phyloP scores from a whole-genome alignment of 1,140 invertebrate genomes.

The Hermetia illucens region DNA sequence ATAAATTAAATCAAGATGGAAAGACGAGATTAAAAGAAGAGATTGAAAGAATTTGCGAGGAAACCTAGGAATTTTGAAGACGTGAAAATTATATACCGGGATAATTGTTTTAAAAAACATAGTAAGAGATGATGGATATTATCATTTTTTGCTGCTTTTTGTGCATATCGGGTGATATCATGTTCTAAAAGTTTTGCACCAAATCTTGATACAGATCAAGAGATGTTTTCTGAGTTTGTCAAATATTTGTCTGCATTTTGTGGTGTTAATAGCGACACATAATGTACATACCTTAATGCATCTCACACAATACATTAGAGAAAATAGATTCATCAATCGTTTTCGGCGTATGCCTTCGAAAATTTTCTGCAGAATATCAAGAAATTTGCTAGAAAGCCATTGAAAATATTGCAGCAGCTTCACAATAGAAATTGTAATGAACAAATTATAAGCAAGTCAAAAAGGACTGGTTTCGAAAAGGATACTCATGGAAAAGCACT shows the following conservation, averaged over 20 bases:
- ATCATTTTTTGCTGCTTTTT: slow-evolving; percentile 28
- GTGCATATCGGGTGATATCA: too few species aligned
- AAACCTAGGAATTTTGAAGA: slow-evolving; percentile 26
- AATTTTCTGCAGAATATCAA: too few species aligned
- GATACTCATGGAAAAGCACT: too few species aligned
- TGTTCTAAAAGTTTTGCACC: slow-evolving; percentile 10
- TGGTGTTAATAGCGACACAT: slow-evolving; percentile 9
- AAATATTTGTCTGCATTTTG: slow-evolving; percentile 9
- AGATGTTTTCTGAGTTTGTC: slow-evolving; percentile 10
- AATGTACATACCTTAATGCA: slow-evolving; percentile 16
- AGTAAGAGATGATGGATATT: slow-evolving; percentile 21
- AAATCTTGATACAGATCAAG: slow-evolving; percentile 5
- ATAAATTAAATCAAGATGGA: slow-evolving; percentile 1
- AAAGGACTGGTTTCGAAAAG: too few species aligned
- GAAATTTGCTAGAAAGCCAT: too few species aligned
- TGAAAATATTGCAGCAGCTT: too few species aligned
- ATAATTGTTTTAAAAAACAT: slow-evolving; percentile 22
- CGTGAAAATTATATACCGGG: slow-evolving; percentile 30
- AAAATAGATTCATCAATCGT: slow-evolving; percentile 7
- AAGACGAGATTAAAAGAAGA: slow-evolving; percentile 1
- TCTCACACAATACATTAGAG: slow-evolving; percentile 8
- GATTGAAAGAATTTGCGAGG: slow-evolving; percentile 28
- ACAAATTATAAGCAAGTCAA: too few species aligned
- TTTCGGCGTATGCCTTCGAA: slow-evolving; percentile 6
- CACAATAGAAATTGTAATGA: too few species aligned